Percentiles rank a stretch among this genome's conserved stretches.
phyloP scores from a whole-genome alignment of 1,140 invertebrate genomes.

The Drosophila prosaltans region DNA sequence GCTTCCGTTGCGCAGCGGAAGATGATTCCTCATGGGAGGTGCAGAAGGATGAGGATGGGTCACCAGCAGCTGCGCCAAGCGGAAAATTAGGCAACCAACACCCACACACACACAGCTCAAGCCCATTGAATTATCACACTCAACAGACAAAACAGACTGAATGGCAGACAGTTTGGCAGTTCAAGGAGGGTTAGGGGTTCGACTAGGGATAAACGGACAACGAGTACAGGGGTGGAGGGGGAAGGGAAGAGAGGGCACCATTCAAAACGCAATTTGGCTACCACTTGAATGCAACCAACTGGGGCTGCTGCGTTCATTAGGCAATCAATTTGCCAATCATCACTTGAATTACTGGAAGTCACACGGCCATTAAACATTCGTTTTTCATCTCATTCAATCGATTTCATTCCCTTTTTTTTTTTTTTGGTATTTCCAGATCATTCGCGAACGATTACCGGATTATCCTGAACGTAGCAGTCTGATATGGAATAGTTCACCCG shows the following conservation, averaged over 20 bases:
- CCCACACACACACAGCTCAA: conserved; percentile 15
- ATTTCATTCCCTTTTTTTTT: too few species aligned
- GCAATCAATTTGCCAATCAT: conserved; percentile 78
- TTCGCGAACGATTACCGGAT: conserved; percentile 92
- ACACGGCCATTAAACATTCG: conserved; percentile 65
- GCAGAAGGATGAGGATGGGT: background rate
- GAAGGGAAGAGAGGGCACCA: conserved; percentile 32
- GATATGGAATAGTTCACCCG: conserved; percentile 95
- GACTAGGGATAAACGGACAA: background rate
- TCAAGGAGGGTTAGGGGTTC: background rate
- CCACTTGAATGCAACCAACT: conserved; percentile 49
- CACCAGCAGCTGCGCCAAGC: conserved; percentile 63
- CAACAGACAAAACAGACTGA: conserved; percentile 29
- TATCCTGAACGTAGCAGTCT: conserved; percentile 89
- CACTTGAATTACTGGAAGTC: conserved; percentile 63
- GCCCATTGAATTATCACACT: conserved; percentile 73
- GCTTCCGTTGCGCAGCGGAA: conserved; percentile 63
- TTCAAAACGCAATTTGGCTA: conserved; percentile 71
- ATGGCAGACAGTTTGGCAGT: conserved; percentile 10
- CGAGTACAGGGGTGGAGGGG: conserved; percentile 24
- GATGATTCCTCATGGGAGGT: conserved; percentile 4
- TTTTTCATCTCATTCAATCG: conserved; percentile 26
- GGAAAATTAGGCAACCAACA: conserved; percentile 77
- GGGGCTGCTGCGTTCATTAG: conserved; percentile 63
- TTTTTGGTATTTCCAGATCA: conserved; percentile 86